Evolutionary conservation across 2,113 vertebrate genomes (phyloP).

Genomic region (Xiphophorus couchianus): DNA sequence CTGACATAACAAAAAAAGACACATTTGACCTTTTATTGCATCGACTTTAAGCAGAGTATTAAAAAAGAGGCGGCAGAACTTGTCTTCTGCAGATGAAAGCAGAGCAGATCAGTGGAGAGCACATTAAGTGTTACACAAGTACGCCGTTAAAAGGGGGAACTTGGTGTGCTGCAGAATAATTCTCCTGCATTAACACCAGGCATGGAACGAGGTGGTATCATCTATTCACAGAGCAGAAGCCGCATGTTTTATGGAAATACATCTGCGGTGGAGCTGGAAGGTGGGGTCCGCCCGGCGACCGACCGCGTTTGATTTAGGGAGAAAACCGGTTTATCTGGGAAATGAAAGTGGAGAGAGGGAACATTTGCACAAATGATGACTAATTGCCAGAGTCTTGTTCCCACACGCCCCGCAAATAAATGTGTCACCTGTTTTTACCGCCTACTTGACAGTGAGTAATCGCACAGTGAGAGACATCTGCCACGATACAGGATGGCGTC

Average conservation of each 20-base stretch:
- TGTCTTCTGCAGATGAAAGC: slow-evolving; percentile 1
- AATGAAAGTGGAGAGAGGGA: slow-evolving; percentile 42
- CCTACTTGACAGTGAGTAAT: slow-evolving; percentile 75
- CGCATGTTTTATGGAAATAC: slow-evolving; percentile 20
- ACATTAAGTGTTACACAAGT: slow-evolving; percentile 13
- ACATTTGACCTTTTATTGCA: background rate
- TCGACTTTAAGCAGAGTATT: background rate
- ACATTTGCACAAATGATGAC: slow-evolving; percentile 69
- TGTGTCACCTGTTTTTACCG: slow-evolving; percentile 70
- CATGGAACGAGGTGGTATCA: background rate
- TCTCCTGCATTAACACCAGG: slow-evolving; percentile 6
- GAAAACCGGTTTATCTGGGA: slow-evolving; percentile 6
- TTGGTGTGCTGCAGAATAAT: slow-evolving; percentile 16
- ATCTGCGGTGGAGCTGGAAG: slow-evolving; percentile 14
- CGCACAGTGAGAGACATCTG: slow-evolving; percentile 65
- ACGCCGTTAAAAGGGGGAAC: slow-evolving; percentile 1
- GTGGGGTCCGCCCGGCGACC: background rate
- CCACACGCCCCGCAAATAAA: slow-evolving; percentile 63
- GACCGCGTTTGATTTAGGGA: background rate
- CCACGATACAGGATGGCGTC: slow-evolving; percentile 48
- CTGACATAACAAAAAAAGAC: background rate
- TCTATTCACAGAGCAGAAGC: background rate
- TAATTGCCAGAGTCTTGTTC: slow-evolving; percentile 53
- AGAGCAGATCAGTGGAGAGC: slow-evolving; percentile 20
- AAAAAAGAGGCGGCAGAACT: slow-evolving; percentile 2